phyloP scores from a whole-genome alignment of 2,888 invertebrate species.

The Scaptomyza tumidula region DNA sequence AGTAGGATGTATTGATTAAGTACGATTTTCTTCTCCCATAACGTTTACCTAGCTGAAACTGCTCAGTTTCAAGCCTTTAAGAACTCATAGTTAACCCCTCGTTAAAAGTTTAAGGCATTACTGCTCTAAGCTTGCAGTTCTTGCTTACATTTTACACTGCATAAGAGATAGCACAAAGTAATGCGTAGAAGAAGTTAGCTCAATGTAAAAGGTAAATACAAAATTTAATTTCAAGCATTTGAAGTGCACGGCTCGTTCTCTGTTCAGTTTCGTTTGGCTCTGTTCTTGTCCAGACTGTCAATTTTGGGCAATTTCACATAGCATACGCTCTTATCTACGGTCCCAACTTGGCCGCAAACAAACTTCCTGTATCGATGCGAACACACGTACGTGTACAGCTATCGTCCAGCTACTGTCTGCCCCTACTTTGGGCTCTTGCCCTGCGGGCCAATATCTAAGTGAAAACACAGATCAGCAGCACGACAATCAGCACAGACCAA shows the following conservation, averaged over 20 bases:
- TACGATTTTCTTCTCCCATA: background rate
- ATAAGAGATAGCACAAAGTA: background rate
- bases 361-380: conserved; percentile 77
- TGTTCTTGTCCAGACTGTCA: background rate
- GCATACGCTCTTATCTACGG: conserved; percentile 53
- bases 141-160: conserved; percentile 2
- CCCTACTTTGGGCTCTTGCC: conserved; percentile 11
- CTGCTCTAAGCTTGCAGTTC: background rate
- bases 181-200: conserved; percentile 19
- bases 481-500: conserved; percentile 70
- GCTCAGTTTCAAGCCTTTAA: background rate
- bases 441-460: conserved; percentile 73
- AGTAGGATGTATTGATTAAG: too few relatives aligned
- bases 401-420: conserved; percentile 14
- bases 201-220: conserved; percentile 61
- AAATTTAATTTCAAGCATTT: conserved; percentile 75
- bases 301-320: conserved; percentile 29
- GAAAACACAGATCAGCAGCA: conserved; percentile 78
- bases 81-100: background rate
- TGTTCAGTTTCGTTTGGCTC: conserved; percentile 3
- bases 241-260: conserved; percentile 22
- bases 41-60: background rate
- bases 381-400: conserved; percentile 56
- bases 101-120: background rate
- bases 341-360: conserved; percentile 70